Evolutionary conservation across 2,888 invertebrate species (phyloP), one percentile per base, ranked within the genome.

Genomic region (Andrena bicolor): DNA sequence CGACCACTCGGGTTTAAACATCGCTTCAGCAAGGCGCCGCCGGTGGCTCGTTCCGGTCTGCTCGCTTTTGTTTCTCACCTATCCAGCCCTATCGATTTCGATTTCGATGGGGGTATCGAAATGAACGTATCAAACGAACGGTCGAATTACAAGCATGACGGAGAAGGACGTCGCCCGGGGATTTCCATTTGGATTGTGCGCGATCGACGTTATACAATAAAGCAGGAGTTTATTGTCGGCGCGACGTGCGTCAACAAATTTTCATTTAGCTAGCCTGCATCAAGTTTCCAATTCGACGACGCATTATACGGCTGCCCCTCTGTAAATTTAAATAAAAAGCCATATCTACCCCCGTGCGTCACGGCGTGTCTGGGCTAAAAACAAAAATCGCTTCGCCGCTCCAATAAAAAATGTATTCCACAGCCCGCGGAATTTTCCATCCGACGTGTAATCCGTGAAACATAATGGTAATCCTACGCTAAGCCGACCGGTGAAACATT

Each of bases 401-500:
- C 63, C 60, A 16, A 78, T 79, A 75, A 82, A 83, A 82, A 77
- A 77, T 83, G 74, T 71, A 71, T 82, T 51, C 68, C 77, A 73
- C 66, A 69, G 77, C n/a, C 51, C 74, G 58, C 58, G 74, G 69
- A 74, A 69, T 74, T 79, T 79, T 68, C 78, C 63, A 79, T 72
- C 73, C 35, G 53, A 32, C 64, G 72, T 56, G 72, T 84, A 86
- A 86, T 84, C 79, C 72, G 68, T 58, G 56, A 63, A 61, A 66
- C 75, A 84, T 84, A 86, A 84, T 84, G 84, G 84, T 86, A 86
- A 86, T 86, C 87, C 84, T 8, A 41, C 69, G 70, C 51, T 76
- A 77, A 84, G 84, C 83, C 63, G 85, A 69, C 72, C 76, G 77
- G 84, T 84, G 84, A 83, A 86, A 80, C 86, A 86, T 86, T 77